Percentiles rank a stretch among this genome's conserved stretches.
phyloP scores from a whole-genome alignment of 2,797 vertebrate species.

The Leptodactylus fallax region DNA sequence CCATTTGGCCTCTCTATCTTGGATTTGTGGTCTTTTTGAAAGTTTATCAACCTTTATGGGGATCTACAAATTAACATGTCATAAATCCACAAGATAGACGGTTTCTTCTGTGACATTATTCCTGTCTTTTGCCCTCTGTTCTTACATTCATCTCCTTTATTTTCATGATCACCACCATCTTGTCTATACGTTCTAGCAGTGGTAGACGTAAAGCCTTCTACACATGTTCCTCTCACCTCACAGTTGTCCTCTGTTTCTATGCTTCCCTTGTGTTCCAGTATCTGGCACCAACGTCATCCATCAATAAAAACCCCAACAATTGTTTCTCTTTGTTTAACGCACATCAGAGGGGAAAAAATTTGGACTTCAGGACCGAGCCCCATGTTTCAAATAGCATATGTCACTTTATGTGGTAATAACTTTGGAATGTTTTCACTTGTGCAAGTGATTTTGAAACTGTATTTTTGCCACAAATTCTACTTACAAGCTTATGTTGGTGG shows the following conservation, averaged over 20 bases:
- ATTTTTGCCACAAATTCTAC: too few relatives aligned
- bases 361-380: too few relatives aligned
- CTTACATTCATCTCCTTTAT: conserved; percentile 24
- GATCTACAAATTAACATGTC: not conserved
- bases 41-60: too few relatives aligned
- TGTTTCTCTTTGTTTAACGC: conserved; percentile 23
- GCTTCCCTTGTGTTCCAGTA: not conserved
- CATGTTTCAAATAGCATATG: too few relatives aligned
- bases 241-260: not conserved
- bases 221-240: conserved; percentile 47
- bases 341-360: not conserved
- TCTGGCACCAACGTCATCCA: not conserved
- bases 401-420: too few relatives aligned
- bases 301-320: not conserved
- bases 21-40: too few relatives aligned
- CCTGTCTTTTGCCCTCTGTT: not conserved
- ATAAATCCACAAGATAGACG: not conserved
- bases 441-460: too few relatives aligned
- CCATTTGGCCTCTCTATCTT: not conserved
- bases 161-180: conserved; percentile 30
- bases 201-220: conserved; percentile 39
- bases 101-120: too few relatives aligned
- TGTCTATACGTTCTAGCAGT: conserved; percentile 4
- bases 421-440: too few relatives aligned
- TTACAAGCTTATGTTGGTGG: too few relatives aligned